A percentile compares a stretch with the other conserved stretches of the same genome.
Conservation (phyloP, 2,797 vertebrate genomes). For the Sebastes matsubarae region DNA sequence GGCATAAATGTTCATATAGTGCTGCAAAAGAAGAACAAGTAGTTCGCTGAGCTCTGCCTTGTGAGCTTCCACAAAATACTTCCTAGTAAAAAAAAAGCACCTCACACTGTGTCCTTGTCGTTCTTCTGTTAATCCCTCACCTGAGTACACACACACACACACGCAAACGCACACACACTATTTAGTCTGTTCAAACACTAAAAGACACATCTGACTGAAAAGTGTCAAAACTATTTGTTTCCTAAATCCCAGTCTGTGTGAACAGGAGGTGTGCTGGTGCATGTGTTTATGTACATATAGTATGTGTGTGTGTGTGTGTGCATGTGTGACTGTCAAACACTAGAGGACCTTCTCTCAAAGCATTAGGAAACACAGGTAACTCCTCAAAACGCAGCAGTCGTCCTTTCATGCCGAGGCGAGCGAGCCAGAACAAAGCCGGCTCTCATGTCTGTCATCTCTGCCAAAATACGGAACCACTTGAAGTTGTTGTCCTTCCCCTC, state of each 20-base stretch:
- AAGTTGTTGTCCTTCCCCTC: conserved; percentile 36
- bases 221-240: conserved; percentile 38
- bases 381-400: conserved; percentile 47
- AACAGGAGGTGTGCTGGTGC: conserved; percentile 1
- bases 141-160: conserved; percentile 3
- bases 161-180: not conserved
- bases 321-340: not conserved
- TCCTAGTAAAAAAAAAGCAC: not conserved
- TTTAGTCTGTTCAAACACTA: conserved; percentile 22
- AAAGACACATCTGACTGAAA: conserved; percentile 37
- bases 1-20: not conserved
- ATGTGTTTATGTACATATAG: not conserved
- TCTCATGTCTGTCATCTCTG: conserved; percentile 46
- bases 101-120: not conserved
- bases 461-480: conserved; percentile 55
- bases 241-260: conserved; percentile 19
- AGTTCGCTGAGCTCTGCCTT: not conserved
- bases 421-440: conserved; percentile 53
- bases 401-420: conserved; percentile 50
- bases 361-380: conserved; percentile 59
- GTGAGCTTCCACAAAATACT: not conserved
- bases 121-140: not conserved
- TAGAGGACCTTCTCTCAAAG: conserved; percentile 30
- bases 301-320: not conserved
- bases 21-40: not conserved